Evolutionary conservation across 2,797 vertebrate genomes (phyloP), one percentile per base, ranked within the genome.

Genomic region (Schizothorax lantsangensis): DNA sequence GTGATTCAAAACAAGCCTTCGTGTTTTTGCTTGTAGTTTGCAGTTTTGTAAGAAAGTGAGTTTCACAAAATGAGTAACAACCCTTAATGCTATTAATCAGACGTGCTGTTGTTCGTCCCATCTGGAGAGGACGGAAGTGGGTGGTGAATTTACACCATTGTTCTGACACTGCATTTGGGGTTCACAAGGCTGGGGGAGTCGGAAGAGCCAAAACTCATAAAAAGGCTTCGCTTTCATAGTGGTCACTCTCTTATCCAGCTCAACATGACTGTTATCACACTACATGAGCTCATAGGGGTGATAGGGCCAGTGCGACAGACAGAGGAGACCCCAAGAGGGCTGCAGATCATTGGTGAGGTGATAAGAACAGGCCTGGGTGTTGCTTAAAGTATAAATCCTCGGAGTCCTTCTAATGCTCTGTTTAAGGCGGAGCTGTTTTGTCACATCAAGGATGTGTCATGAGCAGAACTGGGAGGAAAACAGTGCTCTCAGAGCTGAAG

Each of bases 341-440:
- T 23, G 30, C 80, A 88, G 86, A 89, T 90, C 68, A 80, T 71
- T 66, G 87, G 49, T 21, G 78, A 86, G 86, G 81, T 88, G 88
- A 90, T 77, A 79, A 79, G 78, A 84, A 79, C 59, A 66, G 78
- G 33, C 38, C 40, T 80, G 86, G 73, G 84, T 88, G 88, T 90
- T 88, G 49, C 88, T 79, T 23, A 14, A 74, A 75, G n/a, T 84
- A 73, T 38, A 83, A 57, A 26, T 81, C 82, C 82, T 87, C 82
- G 83, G 86, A 88, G 77, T 72, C 49, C 72, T 77, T 85, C 80
- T 86, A 59, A 81, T 84, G 79, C 62, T 84, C 84, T 83, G 64
- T 52, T 84, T 86, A 30, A 87, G 90, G 90, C 43, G 88, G 83
- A 43, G 88, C 84, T 88, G 90, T 88, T 89, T 91, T 87, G 89